Evolutionary conservation across 2,888 invertebrate genomes (phyloP), one percentile per base, ranked within the genome.

Genomic region (Eristalis intricaria): DNA sequence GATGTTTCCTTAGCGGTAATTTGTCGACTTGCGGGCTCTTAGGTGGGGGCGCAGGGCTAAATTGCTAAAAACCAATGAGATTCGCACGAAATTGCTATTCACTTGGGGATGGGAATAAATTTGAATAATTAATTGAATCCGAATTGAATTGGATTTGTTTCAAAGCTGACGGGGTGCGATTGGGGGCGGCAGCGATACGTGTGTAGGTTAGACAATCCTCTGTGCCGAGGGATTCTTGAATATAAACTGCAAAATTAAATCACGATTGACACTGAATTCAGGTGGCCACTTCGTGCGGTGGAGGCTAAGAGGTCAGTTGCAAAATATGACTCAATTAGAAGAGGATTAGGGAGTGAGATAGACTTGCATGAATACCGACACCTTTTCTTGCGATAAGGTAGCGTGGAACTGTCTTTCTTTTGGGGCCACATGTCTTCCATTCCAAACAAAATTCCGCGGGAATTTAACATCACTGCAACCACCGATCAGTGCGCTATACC

Each of bases 111-210:
- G 43, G 50, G n/a, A 43, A 8, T 32, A 61, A 50, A 77, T 77
- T 69, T 77, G 50, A 61, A 77, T 77, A 77, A 61, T 68, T 61
- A 77, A 77, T 77, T 68, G 38, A 77, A 61, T 69, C 50, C 32
- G 32, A 68, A 76, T 76, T 69, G 68, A 63, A 40, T 65, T 58
- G 32, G 32, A 32, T 22, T 50, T 50, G 19, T 19, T 50, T 19
- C 50, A 19, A 50, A 50, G 50, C 11, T 38, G 35, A 4, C 11
- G 11, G 35, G 35, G 19, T n/a, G 7, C n/a, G 50, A n/a, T 50
- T 19, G 19, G 19, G 19, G 50, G n/a, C 19, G 50, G 50, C 32
- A 5, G 32, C 43, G 50, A 19, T 50, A 19, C 50, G 50, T 50
- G 19, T 50, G 50, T 7, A 50, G 50, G 50, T n/a, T 19, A 50